Percentiles rank a stretch among this genome's conserved stretches.
Evolutionary conservation across 2,113 vertebrate genomes (phyloP).

Genomic region (Gallinago paraguaiae): DNA sequence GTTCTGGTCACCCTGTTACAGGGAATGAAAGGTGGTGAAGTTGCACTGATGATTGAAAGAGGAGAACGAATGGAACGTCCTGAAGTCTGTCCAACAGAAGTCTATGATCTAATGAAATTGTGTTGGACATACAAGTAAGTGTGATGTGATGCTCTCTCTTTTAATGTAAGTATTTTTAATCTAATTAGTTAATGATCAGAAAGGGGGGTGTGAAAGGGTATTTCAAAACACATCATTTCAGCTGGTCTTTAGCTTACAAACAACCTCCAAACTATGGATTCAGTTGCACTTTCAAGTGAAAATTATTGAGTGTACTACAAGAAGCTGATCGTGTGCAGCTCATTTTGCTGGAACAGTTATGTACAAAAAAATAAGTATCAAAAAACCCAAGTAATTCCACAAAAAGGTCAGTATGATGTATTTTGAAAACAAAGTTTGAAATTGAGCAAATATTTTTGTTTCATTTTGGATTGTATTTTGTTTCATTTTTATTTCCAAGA

Average conservation of each 20-base stretch:
- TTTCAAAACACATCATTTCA: neutral
- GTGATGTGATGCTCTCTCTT: neutral
- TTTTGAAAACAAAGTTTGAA: neutral
- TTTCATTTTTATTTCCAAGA: neutral
- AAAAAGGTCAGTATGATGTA: neutral
- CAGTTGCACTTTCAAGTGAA: neutral
- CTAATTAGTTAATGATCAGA: neutral
- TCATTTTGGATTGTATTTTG: neutral
- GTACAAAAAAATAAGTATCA: neutral
- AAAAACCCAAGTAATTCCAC: neutral
- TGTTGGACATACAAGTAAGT: constrained; percentile 97
- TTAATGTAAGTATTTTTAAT: neutral
- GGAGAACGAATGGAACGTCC: constrained; percentile 88
- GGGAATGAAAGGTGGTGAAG: constrained; percentile 96
- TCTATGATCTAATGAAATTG: constrained; percentile 87
- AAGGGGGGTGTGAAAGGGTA: neutral
- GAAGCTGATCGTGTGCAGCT: neutral
- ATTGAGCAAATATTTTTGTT: neutral
- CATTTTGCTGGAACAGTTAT: neutral
- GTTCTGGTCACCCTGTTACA: constrained; percentile 51
- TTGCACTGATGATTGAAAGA: constrained; percentile 89
- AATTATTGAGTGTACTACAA: neutral
- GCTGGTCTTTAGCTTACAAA: neutral
- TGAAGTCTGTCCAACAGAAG: constrained; percentile 82
- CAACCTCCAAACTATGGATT: neutral